These are phyloP conservation scores for Vesta saturnalis DNA, from an alignment of 2,888 invertebrate genomes.

Conservation along the genomic window DNA sequence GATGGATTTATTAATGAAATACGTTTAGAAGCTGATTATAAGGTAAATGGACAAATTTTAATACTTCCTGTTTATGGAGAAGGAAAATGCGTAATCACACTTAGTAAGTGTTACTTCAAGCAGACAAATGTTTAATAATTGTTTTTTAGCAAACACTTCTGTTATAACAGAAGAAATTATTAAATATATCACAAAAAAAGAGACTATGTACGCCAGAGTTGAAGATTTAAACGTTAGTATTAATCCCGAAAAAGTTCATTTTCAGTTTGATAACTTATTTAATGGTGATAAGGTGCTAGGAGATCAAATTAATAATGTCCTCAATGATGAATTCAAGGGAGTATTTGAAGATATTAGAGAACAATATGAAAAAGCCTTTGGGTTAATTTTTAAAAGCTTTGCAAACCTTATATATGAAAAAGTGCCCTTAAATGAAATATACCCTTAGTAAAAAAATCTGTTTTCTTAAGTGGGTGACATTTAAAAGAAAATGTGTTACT, in stretches of 20 bases:
- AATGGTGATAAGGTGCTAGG: conserved; percentile 51
- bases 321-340: conserved; percentile 34
- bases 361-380: conserved; percentile 75
- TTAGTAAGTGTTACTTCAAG: conserved; percentile 5
- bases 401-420: conserved; percentile 74
- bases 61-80: not conserved
- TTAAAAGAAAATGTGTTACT: too few relatives aligned
- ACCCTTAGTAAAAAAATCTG: conserved; percentile 18
- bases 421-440: conserved; percentile 72
- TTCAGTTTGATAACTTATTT: conserved; percentile 55
- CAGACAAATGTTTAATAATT: not conserved
- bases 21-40: not conserved
- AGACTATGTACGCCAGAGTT: not conserved
- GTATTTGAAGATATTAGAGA: conserved; percentile 63
- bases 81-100: not conserved
- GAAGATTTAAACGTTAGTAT: not conserved
- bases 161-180: not conserved
- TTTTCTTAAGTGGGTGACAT: too few relatives aligned
- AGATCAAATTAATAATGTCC: conserved; percentile 25
- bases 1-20: not conserved
- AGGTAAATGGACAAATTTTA: not conserved
- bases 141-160: not conserved
- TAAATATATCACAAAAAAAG: not conserved
- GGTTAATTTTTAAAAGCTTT: conserved; percentile 71
- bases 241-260: conserved; percentile 29